Evolutionary conservation across 1,140 invertebrate species (phyloP), one percentile per base, ranked within the genome.

Genomic region (Delia radicum): DNA sequence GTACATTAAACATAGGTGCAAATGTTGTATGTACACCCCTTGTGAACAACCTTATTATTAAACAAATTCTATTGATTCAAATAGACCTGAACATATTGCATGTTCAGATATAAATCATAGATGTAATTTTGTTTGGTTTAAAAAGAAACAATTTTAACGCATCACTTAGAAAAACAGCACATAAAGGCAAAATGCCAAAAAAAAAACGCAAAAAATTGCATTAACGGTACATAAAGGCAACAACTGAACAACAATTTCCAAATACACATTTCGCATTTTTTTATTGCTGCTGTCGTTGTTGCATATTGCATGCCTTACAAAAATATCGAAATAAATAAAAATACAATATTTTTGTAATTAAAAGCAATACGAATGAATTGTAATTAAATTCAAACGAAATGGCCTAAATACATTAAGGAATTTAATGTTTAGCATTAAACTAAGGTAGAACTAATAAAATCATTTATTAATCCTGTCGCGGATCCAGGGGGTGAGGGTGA

Each of bases 11-110:
- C n/a, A n/a, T n/a, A n/a, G n/a, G n/a, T n/a, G n/a, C n/a, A n/a
- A n/a, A n/a, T n/a, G n/a, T n/a, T n/a, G n/a, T n/a, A n/a, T n/a
- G n/a, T n/a, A n/a, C n/a, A n/a, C n/a, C n/a, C n/a, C n/a, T n/a
- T n/a, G n/a, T n/a, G n/a, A n/a, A n/a, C n/a, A n/a, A n/a, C n/a
- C n/a, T n/a, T n/a, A n/a, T n/a, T n/a, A n/a, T n/a, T n/a, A n/a
- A n/a, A n/a, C n/a, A n/a, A n/a, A n/a, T n/a, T n/a, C n/a, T 69
- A 69, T 69, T 37, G 65, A 69, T 69, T 69, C 65, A 37, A 69
- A 69, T 69, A 69, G 65, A 69, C 29, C 65, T 69, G 65, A 69
- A 69, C 65, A 1, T 8, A 21, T 24, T 55, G 37, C 29, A 33
- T 69, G 65, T 69, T 69, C 29, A 7, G 65, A 21, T 37, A 69